phyloP scores from a whole-genome alignment of 2,888 invertebrate species.

The Leucania comma region DNA sequence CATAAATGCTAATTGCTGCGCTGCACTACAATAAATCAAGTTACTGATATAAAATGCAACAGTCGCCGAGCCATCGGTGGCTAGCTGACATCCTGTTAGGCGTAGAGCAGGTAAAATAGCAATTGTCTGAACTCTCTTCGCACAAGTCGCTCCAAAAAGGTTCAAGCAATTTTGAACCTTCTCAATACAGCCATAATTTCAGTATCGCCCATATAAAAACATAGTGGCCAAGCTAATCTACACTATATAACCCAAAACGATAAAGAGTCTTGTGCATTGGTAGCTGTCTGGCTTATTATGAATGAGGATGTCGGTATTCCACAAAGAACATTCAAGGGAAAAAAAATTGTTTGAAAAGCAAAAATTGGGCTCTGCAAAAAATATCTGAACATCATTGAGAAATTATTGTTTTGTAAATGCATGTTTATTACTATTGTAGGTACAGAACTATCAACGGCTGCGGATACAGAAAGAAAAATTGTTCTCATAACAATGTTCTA shows the following conservation, averaged over 20 bases:
- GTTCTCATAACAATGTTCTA: slow-evolving; percentile 22
- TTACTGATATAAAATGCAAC: slow-evolving; percentile 66
- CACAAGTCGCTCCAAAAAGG: slow-evolving; percentile 68
- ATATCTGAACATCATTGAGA: slow-evolving; percentile 48
- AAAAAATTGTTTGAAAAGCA: slow-evolving; percentile 70
- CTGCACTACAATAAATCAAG: slow-evolving; percentile 52
- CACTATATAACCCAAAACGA: slow-evolving; percentile 67
- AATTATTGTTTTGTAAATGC: slow-evolving; percentile 41
- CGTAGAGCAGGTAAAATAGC: slow-evolving; percentile 83
- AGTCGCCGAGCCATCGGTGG: slow-evolving; percentile 61
- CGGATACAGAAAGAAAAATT: slow-evolving; percentile 18
- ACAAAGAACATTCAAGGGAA: slow-evolving; percentile 70
- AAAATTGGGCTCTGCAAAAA: slow-evolving; percentile 66
- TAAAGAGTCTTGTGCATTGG: slow-evolving; percentile 71
- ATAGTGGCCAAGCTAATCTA: slow-evolving; percentile 63
- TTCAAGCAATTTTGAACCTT: slow-evolving; percentile 73
- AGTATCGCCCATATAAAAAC: slow-evolving; percentile 49
- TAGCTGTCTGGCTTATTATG: slow-evolving; percentile 53
- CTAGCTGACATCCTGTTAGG: slow-evolving; percentile 73
- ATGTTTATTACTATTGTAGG: slow-evolving; percentile 32
- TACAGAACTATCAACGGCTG: slow-evolving; percentile 13
- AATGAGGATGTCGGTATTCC: slow-evolving; percentile 73
- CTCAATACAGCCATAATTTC: slow-evolving; percentile 60
- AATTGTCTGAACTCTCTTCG: slow-evolving; percentile 75
- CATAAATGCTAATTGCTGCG: slow-evolving; percentile 32